Evolutionary conservation across 2,888 invertebrate genomes (phyloP), one percentile per base, ranked within the genome.

Genomic region (Malthinus seriepunctatus): DNA sequence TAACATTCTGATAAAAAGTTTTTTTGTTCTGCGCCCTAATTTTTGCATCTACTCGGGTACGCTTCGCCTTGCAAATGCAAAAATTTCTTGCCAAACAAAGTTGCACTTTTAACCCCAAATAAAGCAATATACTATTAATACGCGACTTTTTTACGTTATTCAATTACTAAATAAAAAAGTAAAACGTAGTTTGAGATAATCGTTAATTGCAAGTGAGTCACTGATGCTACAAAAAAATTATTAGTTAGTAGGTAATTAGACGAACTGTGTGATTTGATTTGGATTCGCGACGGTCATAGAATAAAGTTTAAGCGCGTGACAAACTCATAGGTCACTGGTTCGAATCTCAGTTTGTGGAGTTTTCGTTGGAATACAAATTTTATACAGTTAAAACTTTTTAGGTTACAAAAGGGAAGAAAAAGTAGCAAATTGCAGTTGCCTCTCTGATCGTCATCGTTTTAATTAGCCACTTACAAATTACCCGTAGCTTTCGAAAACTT

Each of bases 321-420:
- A 63, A 64, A 59, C 69, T 71, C 72, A 72, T 72, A 72, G 73
- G 73, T 73, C 73, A 73, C 71, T 69, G 72, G 69, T 64, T 72
- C 69, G 69, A 67, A 69, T 68, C 69, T 69, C 67, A 57, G 66
- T 57, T 63, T 56, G 54, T 32, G 35, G 62, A 56, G 65, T 62
- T 63, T 60, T 54, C 47, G 47, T 47, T 68, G 52, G 72, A 71
- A 72, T 72, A 71, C 72, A 63, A 72, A 72, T 69, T 68, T 55
- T 59, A n/a, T n/a, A 58, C 60, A 33, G 57, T 60, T 60, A 60
- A 56, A 61, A 60, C 35, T 52, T 59, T 37, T 39, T 46, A 15
- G 38, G 59, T 50, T 51, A 50, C 10, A 47, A 39, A 51, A 32
- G 51, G 31, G 38, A 6, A 31, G 33, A 32, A 23, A 10, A 33